Conservation (phyloP, 2,888 invertebrate species). For the Calameuta pallipes region DNA sequence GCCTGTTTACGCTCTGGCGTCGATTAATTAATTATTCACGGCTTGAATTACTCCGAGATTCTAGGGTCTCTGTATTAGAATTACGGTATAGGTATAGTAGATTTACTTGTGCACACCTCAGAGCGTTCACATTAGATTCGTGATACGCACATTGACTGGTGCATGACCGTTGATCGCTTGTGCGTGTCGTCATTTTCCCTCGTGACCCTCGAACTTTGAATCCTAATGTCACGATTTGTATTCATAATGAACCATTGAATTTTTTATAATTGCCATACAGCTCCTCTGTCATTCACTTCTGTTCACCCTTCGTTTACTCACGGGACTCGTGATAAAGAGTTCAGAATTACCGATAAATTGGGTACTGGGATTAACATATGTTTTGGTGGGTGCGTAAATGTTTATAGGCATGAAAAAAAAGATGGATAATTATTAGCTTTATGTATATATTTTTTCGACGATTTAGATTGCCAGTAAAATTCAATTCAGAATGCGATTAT, state of each 20-base stretch:
- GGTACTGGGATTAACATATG: background rate
- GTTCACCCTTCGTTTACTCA: background rate
- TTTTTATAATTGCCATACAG: slow-evolving; percentile 28
- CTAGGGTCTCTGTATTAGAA: background rate
- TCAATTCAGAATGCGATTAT: background rate
- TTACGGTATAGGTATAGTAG: background rate
- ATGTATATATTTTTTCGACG: background rate
- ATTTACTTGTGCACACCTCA: background rate
- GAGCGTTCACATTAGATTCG: background rate
- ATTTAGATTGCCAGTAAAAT: background rate
- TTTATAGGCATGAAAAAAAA: background rate
- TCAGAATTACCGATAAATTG: background rate
- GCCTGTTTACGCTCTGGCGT: background rate
- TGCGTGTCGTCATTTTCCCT: background rate
- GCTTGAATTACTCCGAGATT: slow-evolving; percentile 18
- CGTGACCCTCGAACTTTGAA: background rate
- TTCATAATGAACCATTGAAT: slow-evolving; percentile 50
- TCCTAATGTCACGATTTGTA: slow-evolving; percentile 52
- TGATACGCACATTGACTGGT: background rate
- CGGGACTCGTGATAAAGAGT: background rate
- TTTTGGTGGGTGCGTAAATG: background rate
- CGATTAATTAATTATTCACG: slow-evolving; percentile 26
- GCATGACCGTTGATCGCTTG: background rate
- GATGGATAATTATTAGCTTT: background rate
- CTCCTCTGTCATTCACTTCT: background rate